Base-by-base conservation (phyloP, 2,888 invertebrate genomes). In the Eremobia ochroleuca region DNA sequence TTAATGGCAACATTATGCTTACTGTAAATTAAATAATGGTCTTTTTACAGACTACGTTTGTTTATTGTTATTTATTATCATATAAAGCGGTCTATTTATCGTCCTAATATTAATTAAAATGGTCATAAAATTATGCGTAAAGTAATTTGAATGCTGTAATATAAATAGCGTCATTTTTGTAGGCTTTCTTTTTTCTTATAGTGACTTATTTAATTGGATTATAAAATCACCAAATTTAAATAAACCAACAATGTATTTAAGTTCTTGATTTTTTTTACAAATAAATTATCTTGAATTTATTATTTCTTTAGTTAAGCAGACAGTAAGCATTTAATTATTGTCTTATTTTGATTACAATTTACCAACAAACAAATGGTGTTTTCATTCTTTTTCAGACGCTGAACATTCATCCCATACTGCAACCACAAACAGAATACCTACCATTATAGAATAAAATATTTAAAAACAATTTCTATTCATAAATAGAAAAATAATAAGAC, bases 31-130 rank as follows among this genome's bases (percentile, higher is more conserved):
- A 69, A 79, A 52, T 70, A 84, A 84, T 70, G 49, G 25, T 9
- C 9, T 49, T 58, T 79, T 72, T 71, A 75, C 46, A 58, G 37
- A 64, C 62, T 46, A 25, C 68, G 58, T 80, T 82, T 85, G 81
- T 72, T 55, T 71, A 62, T 61, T 65, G 59, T 34, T 40, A 46
- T 34, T 11, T 40, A 80, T 85, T 85, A 64, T n/a, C 85, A 81
- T 62, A 68, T 58, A 49, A 81, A 81, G 61, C 25, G 46, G 59
- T 66, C 43, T 61, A 84, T 69, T 84, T 40, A 37, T 15, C 37
- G 67, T 69, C 37, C 62, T 74, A 8, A n/a, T 67, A 73, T 58
- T 55, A 80, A 61, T 68, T 59, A 31, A 28, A 31, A 52, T 25
- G 15, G n/a, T 34, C 37, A 25, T 85, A 74, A 80, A 59, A 68